Conservation (phyloP, 1,140 invertebrate species). For the Eriosoma lanigerum region DNA sequence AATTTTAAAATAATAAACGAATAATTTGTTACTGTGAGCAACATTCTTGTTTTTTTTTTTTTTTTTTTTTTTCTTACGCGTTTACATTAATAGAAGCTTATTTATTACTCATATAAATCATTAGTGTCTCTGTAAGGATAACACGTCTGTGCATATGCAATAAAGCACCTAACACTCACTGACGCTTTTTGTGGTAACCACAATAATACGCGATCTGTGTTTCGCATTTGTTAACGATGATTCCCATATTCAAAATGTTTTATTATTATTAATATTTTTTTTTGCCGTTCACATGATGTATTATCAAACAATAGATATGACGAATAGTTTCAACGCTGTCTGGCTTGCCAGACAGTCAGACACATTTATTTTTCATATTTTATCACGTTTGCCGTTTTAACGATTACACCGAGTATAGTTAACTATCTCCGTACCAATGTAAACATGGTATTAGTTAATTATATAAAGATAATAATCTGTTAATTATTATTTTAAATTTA, state of each 20-base stretch:
- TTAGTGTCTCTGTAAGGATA: slow-evolving; percentile 24
- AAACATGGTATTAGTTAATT: background rate
- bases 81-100: slow-evolving; percentile 44
- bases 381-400: slow-evolving; percentile 28
- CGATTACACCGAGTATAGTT: background rate
- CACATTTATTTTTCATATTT: slow-evolving; percentile 34
- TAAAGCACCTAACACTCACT: slow-evolving; percentile 10
- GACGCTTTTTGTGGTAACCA: slow-evolving; percentile 17
- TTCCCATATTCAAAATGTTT: slow-evolving; percentile 31
- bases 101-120: slow-evolving; percentile 41
- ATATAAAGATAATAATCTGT: too few species aligned
- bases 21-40: slow-evolving; percentile 21
- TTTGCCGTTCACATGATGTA: slow-evolving; percentile 4
- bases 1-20: slow-evolving; percentile 28
- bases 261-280: slow-evolving; percentile 5
- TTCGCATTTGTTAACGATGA: slow-evolving; percentile 11
- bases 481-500: too few species aligned
- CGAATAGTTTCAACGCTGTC: slow-evolving; percentile 23
- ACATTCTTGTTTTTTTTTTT: slow-evolving; percentile 31
- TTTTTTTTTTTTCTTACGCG: background rate
- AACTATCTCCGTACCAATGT: background rate
- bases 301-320: slow-evolving; percentile 47
- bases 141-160: background rate
- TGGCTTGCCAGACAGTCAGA: slow-evolving; percentile 42
- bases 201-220: background rate